Conservation (phyloP, 2,113 vertebrate species). For the Climacteris rufus region DNA sequence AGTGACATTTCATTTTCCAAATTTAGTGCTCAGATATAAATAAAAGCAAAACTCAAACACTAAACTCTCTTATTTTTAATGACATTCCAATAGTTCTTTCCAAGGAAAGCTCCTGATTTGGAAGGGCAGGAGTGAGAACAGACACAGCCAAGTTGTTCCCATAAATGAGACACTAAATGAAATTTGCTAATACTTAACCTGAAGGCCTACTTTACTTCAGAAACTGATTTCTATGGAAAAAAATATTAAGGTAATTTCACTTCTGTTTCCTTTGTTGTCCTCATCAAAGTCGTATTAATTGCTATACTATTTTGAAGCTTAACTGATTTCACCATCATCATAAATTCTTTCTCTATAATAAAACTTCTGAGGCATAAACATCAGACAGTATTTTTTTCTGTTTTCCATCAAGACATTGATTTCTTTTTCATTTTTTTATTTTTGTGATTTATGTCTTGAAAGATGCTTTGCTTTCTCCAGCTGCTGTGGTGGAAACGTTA, state of each 20-base stretch:
- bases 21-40: not conserved
- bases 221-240: not conserved
- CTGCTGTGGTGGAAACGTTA: not conserved
- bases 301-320: not conserved
- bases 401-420: not conserved
- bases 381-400: not conserved
- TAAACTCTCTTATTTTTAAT: not conserved
- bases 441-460: not conserved
- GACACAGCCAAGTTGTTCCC: not conserved
- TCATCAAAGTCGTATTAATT: not conserved
- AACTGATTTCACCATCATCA: not conserved
- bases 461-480: not conserved
- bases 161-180: not conserved
- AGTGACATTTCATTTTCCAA: not conserved
- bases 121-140: not conserved
- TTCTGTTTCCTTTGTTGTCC: not conserved
- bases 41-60: not conserved
- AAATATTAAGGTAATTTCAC: not conserved
- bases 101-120: not conserved
- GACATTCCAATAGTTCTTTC: not conserved
- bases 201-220: not conserved
- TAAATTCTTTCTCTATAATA: not conserved
- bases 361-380: not conserved
- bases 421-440: not conserved
- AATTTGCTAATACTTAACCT: not conserved